Evolutionary conservation across 2,797 vertebrate species (phyloP).

Genomic region (Mycteria americana): DNA sequence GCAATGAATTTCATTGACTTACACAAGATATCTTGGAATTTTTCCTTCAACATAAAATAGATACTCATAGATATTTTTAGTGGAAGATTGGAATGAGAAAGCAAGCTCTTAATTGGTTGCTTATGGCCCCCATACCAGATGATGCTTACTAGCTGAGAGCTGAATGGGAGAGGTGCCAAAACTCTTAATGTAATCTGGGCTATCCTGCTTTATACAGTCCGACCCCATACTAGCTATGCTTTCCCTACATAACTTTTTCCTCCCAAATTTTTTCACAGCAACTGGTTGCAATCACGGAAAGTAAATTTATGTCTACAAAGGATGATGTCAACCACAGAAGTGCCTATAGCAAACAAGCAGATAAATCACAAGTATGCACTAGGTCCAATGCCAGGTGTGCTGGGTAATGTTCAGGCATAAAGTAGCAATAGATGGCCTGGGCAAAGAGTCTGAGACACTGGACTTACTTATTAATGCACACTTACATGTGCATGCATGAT

Average conservation of each 20-base stretch:
- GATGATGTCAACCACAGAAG: background rate
- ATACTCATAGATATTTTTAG: background rate
- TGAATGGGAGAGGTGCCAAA: background rate
- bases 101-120: background rate
- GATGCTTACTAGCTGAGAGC: background rate
- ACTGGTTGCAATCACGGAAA: accelerated
- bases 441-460: background rate
- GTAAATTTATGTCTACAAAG: accelerated
- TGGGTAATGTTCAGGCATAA: background rate
- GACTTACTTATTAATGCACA: background rate
- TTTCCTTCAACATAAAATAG: background rate
- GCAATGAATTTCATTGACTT: background rate
- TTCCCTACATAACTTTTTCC: background rate
- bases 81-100: background rate
- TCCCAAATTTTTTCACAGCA: accelerated
- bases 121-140: background rate
- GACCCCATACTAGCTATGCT: background rate
- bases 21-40: background rate
- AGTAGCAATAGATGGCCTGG: background rate
- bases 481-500: background rate
- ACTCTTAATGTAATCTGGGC: background rate
- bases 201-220: background rate
- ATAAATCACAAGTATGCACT: background rate
- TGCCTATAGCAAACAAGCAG: background rate
- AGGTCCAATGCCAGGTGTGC: background rate